Evolutionary conservation across 2,113 vertebrate genomes (phyloP).

Genomic region (Steatornis caripensis): DNA sequence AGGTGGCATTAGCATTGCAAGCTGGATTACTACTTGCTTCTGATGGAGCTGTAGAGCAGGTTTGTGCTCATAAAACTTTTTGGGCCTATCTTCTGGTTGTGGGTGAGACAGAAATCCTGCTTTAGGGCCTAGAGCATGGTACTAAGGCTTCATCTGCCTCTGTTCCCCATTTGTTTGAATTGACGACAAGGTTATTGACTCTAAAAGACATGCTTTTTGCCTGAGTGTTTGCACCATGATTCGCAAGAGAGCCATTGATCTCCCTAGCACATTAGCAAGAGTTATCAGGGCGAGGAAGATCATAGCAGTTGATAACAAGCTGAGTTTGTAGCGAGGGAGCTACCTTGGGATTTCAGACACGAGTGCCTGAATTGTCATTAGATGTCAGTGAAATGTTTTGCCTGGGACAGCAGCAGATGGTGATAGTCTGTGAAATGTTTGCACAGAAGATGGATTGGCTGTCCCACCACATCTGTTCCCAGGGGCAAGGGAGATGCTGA

Average conservation of each 20-base stretch:
- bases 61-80: background rate
- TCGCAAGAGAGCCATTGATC: background rate
- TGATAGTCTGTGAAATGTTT: background rate
- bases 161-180: background rate
- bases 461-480: background rate
- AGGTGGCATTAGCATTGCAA: background rate
- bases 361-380: no score
- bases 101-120: background rate
- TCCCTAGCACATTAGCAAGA: background rate
- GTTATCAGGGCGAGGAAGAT: background rate
- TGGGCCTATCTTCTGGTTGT: background rate
- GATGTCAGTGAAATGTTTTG: background rate
- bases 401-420: background rate
- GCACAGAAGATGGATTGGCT: background rate
- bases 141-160: background rate
- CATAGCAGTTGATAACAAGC: background rate
- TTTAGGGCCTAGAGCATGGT: background rate
- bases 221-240: background rate
- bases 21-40: background rate
- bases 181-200: background rate
- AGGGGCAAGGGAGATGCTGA: background rate
- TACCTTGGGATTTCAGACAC: background rate
- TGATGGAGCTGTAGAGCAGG: background rate
- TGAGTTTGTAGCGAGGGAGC: background rate
- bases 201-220: background rate